Percentiles rank a stretch among this genome's conserved stretches.
Conservation (phyloP, 2,113 vertebrate genomes). For the Bos javanicus region DNA sequence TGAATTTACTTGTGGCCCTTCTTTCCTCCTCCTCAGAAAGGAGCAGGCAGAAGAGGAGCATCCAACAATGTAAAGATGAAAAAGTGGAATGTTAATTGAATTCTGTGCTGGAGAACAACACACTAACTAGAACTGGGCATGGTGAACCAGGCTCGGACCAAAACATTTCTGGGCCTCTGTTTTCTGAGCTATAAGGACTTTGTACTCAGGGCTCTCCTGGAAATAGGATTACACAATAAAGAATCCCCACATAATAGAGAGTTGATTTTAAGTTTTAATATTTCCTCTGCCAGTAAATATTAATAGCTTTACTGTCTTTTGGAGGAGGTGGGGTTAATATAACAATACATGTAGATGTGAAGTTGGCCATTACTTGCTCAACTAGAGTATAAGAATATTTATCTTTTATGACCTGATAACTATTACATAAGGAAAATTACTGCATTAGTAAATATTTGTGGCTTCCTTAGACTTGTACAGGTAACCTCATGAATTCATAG, state of each 20-base stretch:
- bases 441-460: neutral
- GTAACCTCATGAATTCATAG: neutral
- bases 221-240: neutral
- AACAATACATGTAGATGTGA: neutral
- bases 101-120: neutral
- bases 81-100: neutral
- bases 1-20: neutral
- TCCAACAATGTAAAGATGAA: neutral
- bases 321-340: neutral
- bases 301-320: neutral
- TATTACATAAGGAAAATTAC: neutral
- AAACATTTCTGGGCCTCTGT: neutral
- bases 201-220: neutral
- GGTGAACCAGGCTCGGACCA: neutral
- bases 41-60: neutral
- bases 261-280: neutral
- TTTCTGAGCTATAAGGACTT: neutral
- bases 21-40: neutral
- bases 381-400: slow-evolving; percentile 17
- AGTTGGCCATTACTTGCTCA: neutral
- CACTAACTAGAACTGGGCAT: neutral
- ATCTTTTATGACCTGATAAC: neutral
- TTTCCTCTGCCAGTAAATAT: neutral
- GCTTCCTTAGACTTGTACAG: neutral
- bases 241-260: neutral